Base-by-base conservation (phyloP, 53 echinoderm and acorn worm species). In the Holothuria scabra region DNA sequence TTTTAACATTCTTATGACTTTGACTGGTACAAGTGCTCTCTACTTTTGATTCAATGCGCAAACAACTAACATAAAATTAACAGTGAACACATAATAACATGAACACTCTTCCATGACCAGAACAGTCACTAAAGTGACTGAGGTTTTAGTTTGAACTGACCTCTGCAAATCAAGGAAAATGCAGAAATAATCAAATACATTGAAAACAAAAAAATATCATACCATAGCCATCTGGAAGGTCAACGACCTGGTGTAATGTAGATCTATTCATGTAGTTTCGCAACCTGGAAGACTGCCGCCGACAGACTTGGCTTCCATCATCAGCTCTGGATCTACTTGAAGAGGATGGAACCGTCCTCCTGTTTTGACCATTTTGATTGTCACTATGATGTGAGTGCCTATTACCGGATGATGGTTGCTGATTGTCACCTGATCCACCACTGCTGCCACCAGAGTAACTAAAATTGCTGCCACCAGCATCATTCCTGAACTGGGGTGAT, bases 161-260 rank as follows among this genome's bases (percentile, higher is more conserved):
- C 18, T 25, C 41, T 21, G 0, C 33, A 33, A 29, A 9, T 29
- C 29, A 33, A 3, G 11, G 24, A 74, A 52, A 52, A 52, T 18
- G 1, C 1, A 52, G 30, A n/a, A 22, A 52, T 52, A 1, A 24
- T 78, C 57, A 78, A 25, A 4, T 24, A n/a, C 2, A 24, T 8
- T 31, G 46, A 24, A 25, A 7, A 41, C 41, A 41, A 41, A 41
- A 41, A 41, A 18, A 52, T 18, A 52, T 76, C 90, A 76, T 81
- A 99, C 99, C 99, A 67, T 99, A 99, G 14, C 99, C 94, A 74
- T 99, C 99, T 9, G 99, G 99, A 23, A 99, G 89, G 74, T 99
- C 99, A 13, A 92, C 81, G 56, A 89, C 91, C 48, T 92, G 88
- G 46, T 99, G 99, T 26, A 99, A 62, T 22, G 99, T 94, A 22